These are phyloP conservation scores for Brachionichthys hirsutus DNA, from an alignment of 2,113 vertebrate genomes.

Conservation along the genomic window DNA sequence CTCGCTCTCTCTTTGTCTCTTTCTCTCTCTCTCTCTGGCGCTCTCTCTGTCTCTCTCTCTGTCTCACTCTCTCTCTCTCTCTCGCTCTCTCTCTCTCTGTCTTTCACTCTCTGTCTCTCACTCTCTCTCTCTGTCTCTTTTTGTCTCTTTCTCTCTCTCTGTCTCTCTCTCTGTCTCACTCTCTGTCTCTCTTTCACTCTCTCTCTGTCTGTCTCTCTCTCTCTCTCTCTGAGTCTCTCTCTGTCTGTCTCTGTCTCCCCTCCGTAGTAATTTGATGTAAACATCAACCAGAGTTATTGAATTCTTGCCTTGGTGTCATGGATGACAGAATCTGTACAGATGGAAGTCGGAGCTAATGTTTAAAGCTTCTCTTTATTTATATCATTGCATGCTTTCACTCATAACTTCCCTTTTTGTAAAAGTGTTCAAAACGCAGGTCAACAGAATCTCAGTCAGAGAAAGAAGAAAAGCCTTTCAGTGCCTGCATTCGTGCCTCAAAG, in stretches of 20 bases:
- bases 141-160: neutral
- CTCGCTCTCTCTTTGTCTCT: slow-evolving; percentile 4
- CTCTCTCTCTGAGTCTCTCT: neutral
- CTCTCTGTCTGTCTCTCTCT: neutral
- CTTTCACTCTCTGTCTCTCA: neutral
- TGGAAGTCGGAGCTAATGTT: too few relatives aligned
- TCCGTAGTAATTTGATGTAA: too few relatives aligned
- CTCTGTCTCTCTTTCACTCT: neutral
- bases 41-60: slow-evolving; percentile 9
- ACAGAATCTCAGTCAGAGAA: too few relatives aligned
- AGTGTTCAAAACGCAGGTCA: too few relatives aligned
- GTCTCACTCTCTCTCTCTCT: neutral
- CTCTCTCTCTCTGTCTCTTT: neutral
- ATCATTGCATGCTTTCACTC: too few relatives aligned
- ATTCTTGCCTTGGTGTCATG: too few relatives aligned
- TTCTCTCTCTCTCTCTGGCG: slow-evolving; percentile 5
- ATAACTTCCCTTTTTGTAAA: too few relatives aligned
- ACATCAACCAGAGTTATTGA: too few relatives aligned
- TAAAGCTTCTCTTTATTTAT: too few relatives aligned
- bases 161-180: neutral
- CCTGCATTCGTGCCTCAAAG: too few relatives aligned
- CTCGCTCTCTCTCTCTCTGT: neutral
- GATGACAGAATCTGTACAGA: too few relatives aligned
- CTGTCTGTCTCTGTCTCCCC: neutral
- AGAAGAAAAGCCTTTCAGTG: too few relatives aligned